These are phyloP conservation scores for Octomys mimax DNA, from an alignment of 2,797 vertebrate genomes.

Conservation along the genomic window DNA sequence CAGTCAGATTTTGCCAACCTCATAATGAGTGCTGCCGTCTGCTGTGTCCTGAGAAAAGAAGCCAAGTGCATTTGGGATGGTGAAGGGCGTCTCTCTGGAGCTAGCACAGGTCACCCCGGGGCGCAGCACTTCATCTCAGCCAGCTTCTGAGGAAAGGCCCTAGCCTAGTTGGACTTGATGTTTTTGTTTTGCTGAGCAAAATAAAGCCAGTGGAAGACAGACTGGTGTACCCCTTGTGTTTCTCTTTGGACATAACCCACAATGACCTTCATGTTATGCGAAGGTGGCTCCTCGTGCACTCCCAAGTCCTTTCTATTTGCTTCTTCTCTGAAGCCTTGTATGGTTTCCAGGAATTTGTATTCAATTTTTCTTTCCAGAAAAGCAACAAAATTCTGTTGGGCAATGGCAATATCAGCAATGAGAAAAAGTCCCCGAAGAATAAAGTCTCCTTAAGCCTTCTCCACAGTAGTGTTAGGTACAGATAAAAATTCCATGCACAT, in stretches of 20 bases:
- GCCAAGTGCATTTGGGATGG: constrained; percentile 64
- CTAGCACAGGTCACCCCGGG: constrained; percentile 67
- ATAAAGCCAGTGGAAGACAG: constrained; percentile 62
- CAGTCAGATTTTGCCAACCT: constrained; percentile 48
- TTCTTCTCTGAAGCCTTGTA: constrained; percentile 61
- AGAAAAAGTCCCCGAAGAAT: constrained; percentile 67
- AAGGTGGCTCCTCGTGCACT: constrained; percentile 38
- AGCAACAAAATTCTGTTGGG: constrained; percentile 60
- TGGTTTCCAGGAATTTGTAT: constrained; percentile 65
- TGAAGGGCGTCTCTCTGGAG: constrained; percentile 70
- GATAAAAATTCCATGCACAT: constrained; percentile 71
- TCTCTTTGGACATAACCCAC: constrained; percentile 58
- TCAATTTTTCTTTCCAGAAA: constrained; percentile 68
- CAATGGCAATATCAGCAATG: constrained; percentile 67
- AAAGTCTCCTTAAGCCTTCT: constrained; percentile 75
- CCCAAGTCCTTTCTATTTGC: constrained; percentile 41
- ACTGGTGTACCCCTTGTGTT: constrained; percentile 74
- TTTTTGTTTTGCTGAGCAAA: constrained; percentile 69
- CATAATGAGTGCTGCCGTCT: constrained; percentile 59
- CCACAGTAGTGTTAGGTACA: constrained; percentile 73
- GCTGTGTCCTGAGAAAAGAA: constrained; percentile 47
- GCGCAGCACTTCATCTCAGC: constrained; percentile 60
- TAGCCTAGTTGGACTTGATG: constrained; percentile 35
- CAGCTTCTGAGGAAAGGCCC: constrained; percentile 43
- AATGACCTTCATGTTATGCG: constrained; percentile 21